Evolutionary conservation across 2,797 vertebrate species (phyloP), one percentile per base, ranked within the genome.

Genomic region (Tiaroga cobitis): DNA sequence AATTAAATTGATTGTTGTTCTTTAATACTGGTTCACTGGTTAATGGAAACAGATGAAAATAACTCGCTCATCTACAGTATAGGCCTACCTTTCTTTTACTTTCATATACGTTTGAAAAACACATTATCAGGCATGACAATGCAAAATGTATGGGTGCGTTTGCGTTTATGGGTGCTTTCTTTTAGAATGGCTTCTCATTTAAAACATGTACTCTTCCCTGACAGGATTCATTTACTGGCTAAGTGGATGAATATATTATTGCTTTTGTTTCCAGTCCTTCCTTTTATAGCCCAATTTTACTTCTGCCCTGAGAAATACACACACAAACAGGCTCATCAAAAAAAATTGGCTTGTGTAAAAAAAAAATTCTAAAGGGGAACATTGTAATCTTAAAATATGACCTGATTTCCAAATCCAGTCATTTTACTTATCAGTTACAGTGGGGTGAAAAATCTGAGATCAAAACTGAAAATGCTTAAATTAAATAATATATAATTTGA

Each of bases 1-100:
- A 70, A 81, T 81, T 82, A 39, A 16, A 75, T 72, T 83, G 6
- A 21, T 69, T 81, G 56, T 5, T 34, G 72, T 76, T 86, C 21
- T 54, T 74, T 80, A 51, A 65, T 85, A 41, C 26, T 76, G 59
- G 37, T 81, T 56, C 24, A 75, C 24, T 81, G 10, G 41, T 34
- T 21, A 26, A 77, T n/a, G 59, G 63, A 21, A 80, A 72, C 74
- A 56, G 6, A 87, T 16, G 32, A 16, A 69, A 77, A 72, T 43
- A 3, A 10, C 19, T 39, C 6, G 21, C 41, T 77, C 51, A 74
- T 56, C 26, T 34, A 37, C 39, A 73, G 18, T 34, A 32, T 77
- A n/a, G n/a, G n/a, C n/a, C n/a, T n/a, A 46, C 61, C 13, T 77
- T 75, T 81, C 6, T 41, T 59, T 82, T 72, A 41, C 41, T 72